Evolutionary conservation across 2,113 vertebrate species (phyloP).

Genomic region (Promerops cafer): DNA sequence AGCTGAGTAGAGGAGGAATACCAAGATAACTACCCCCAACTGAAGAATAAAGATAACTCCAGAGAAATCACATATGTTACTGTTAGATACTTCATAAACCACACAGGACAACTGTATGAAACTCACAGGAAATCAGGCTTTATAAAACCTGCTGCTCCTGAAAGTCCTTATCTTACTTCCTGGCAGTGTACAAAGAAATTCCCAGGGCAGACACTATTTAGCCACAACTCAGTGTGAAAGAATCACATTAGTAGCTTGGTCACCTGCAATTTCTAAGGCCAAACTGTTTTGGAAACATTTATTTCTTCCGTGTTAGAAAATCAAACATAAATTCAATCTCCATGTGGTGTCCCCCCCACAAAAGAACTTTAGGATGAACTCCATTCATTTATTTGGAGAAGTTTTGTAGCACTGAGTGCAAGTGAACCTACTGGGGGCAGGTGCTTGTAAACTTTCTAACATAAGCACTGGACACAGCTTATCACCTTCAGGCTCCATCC

Average conservation of each 20-base stretch:
- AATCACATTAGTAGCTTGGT: not conserved
- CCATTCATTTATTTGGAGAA: not conserved
- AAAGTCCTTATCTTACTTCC: not conserved
- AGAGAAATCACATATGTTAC: not conserved
- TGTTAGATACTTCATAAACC: not conserved
- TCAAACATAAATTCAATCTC: not conserved
- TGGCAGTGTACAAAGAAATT: not conserved
- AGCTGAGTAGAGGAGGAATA: not conserved
- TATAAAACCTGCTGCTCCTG: not conserved
- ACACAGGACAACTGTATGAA: not conserved
- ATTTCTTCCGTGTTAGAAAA: not conserved
- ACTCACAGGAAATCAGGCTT: not conserved
- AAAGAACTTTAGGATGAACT: not conserved
- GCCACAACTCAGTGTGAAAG: not conserved
- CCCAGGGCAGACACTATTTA: not conserved
- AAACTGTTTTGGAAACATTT: not conserved
- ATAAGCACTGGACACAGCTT: not conserved
- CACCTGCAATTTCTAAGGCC: not conserved
- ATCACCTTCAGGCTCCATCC: not conserved
- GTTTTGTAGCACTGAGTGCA: not conserved
- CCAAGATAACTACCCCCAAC: accelerated
- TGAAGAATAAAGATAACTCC: not conserved
- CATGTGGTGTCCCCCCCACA: not conserved
- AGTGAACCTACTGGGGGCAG: not conserved
- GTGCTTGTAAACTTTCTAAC: not conserved